Evolutionary conservation across 2,797 vertebrate species (phyloP).

Genomic region (Hydrocynus forskahlii): DNA sequence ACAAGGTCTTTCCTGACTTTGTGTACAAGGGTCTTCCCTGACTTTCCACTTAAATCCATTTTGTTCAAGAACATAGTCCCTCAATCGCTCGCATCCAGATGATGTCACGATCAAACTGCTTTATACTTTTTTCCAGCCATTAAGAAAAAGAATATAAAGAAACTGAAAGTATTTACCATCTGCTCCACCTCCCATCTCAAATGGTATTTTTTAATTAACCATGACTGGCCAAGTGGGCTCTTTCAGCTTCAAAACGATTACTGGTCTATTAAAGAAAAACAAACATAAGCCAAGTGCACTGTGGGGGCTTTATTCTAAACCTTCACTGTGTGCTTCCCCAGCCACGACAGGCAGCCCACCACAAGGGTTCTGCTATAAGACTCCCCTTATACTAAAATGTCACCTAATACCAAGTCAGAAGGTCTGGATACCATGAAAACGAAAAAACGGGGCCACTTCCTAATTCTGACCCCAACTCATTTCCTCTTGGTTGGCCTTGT

Average conservation of each 20-base stretch:
- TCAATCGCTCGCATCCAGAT: too few relatives aligned
- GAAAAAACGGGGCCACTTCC: constrained; percentile 25
- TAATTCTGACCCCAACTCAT: constrained; percentile 24
- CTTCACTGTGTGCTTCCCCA: not conserved
- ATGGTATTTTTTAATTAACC: not conserved
- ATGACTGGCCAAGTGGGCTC: not conserved
- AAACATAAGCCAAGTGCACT: not conserved
- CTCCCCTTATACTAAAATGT: constrained; percentile 13
- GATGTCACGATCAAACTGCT: too few relatives aligned
- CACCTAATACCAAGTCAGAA: not conserved
- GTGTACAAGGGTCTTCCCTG: too few relatives aligned
- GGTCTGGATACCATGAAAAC: constrained; percentile 27
- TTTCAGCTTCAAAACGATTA: not conserved
- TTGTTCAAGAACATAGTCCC: too few relatives aligned
- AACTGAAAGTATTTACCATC: not conserved
- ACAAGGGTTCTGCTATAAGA: constrained; percentile 1
- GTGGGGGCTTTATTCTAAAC: not conserved
- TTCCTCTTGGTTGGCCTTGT: constrained; percentile 1
- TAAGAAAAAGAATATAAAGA: not conserved
- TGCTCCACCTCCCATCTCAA: not conserved
- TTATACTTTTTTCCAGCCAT: too few relatives aligned
- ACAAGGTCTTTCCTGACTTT: too few relatives aligned
- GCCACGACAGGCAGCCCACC: not conserved
- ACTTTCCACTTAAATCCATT: too few relatives aligned
- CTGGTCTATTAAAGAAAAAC: constrained; percentile 12